Percentiles rank a stretch among this genome's conserved stretches.
Evolutionary conservation across 2,888 invertebrate species (phyloP).

Genomic region (Melinaea marsaeus): DNA sequence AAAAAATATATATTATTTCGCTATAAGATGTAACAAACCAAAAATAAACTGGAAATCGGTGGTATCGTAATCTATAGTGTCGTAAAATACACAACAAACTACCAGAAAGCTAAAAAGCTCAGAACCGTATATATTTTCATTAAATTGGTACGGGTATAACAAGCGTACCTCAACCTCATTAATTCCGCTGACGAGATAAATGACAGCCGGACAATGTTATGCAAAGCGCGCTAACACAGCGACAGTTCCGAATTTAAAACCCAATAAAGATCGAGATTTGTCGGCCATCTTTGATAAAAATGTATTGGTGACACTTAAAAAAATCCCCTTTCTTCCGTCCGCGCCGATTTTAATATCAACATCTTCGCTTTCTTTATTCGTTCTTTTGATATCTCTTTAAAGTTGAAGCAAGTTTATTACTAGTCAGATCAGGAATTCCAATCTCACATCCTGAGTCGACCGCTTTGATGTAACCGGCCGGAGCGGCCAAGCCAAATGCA

Average conservation of each 20-base stretch:
- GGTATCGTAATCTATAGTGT: conserved; percentile 15
- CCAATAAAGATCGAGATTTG: conserved; percentile 60
- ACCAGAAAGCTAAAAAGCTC: conserved; percentile 12
- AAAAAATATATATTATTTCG: conserved; percentile 13
- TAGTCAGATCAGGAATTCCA: conserved; percentile 76
- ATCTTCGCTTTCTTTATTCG: conserved; percentile 66
- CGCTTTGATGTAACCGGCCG: conserved; percentile 63
- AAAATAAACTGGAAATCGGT: conserved; percentile 12
- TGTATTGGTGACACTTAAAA: conserved; percentile 55
- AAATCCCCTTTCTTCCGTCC: conserved; percentile 59
- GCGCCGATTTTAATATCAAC: conserved; percentile 64
- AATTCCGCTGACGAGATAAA: conserved; percentile 11
- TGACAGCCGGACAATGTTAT: conserved; percentile 14
- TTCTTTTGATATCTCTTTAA: conserved; percentile 70
- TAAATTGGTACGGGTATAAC: conserved; percentile 15
- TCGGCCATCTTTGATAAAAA: conserved; percentile 50
- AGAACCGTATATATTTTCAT: conserved; percentile 15
- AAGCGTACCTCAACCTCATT: conserved; percentile 14
- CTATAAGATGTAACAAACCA: conserved; percentile 10
- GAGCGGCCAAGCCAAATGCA: conserved; percentile 30
- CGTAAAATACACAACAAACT: conserved; percentile 22
- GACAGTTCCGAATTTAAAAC: conserved; percentile 52
- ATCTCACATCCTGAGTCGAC: conserved; percentile 71
- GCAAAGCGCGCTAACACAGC: conserved; percentile 15
- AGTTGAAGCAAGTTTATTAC: conserved; percentile 71